Base-by-base conservation (phyloP, 2,113 vertebrate genomes). In the Paracyprichromis sp. region DNA sequence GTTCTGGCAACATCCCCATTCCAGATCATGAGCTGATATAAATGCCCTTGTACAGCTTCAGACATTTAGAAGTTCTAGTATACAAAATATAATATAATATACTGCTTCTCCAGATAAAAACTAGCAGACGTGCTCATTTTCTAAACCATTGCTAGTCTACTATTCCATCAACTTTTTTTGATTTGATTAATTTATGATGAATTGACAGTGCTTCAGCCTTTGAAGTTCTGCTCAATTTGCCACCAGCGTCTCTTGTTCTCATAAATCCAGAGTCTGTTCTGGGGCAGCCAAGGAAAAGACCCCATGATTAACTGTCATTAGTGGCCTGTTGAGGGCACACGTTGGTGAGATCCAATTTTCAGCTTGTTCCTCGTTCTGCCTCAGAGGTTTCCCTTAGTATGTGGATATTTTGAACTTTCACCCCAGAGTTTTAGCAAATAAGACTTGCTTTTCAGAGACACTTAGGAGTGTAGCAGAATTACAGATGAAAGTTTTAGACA, bases 271-370 rank as follows among this genome's bases (percentile, higher is more conserved):
- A 89, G 92, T 94, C 91, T 95, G 93, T 95, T 95, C 86, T 85
- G 63, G 93, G 89, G 93, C 95, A 95, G 92, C 93, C 92, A 93
- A 93, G 93, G 89, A 89, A 91, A 90, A 86, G 81, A 89, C 85
- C 84, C 84, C 83, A 78, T 90, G 90, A 93, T 94, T 88, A 91
- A 88, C 90, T 93, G 88, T 95, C 92, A 95, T 95, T 95, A 95
- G 93, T 86, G 90, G 90, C 85, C 92, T 91, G 93, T 94, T 95
- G 93, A 95, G 95, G 94, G 95, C 83, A 84, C 89, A 93, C 61
- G 89, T 92, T 95, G 91, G 90, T 95, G 92, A 93, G 90, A 92
- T 93, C 84, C 94, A 95, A 94, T 93, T 89, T 92, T 76, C 56
- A 34, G 47, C 73, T 73, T 16, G 59, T 56, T 90, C 79, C 50